Conservation (phyloP, 2,888 invertebrate genomes). For the Pristionchus entomophagus region DNA sequence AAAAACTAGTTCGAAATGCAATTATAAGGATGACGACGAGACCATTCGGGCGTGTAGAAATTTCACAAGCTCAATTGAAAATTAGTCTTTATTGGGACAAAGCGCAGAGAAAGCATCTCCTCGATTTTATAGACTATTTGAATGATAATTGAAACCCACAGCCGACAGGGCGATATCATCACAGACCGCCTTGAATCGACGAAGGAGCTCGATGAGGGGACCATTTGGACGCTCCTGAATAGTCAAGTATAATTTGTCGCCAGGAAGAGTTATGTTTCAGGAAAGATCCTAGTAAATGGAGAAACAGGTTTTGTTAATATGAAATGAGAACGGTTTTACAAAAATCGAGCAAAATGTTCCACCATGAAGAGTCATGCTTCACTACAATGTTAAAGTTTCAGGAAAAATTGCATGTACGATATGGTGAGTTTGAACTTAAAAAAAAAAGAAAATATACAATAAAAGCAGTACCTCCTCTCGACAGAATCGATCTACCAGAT, state of each 20-base stretch:
- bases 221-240: slow-evolving; percentile 66
- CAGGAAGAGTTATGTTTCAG: background rate
- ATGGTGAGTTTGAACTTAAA: background rate
- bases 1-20: background rate
- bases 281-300: background rate
- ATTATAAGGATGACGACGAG: background rate
- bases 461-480: slow-evolving; percentile 49
- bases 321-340: too few species aligned
- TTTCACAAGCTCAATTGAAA: too few species aligned
- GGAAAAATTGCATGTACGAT: too few species aligned
- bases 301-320: too few species aligned
- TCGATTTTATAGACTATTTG: background rate
- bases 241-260: background rate
- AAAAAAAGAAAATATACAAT: slow-evolving; percentile 7
- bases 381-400: too few species aligned
- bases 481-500: slow-evolving; percentile 69
- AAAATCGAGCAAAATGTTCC: too few species aligned
- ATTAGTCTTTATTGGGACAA: too few species aligned
- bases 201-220: slow-evolving; percentile 62
- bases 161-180: slow-evolving; percentile 52
- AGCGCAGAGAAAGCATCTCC: too few species aligned
- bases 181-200: slow-evolving; percentile 59
- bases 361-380: too few species aligned
- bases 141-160: background rate
- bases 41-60: background rate